Evolutionary conservation across 2,113 vertebrate species (phyloP), one percentile per base, ranked within the genome.

Genomic region (Sinocyclocheilus rhinocerous): DNA sequence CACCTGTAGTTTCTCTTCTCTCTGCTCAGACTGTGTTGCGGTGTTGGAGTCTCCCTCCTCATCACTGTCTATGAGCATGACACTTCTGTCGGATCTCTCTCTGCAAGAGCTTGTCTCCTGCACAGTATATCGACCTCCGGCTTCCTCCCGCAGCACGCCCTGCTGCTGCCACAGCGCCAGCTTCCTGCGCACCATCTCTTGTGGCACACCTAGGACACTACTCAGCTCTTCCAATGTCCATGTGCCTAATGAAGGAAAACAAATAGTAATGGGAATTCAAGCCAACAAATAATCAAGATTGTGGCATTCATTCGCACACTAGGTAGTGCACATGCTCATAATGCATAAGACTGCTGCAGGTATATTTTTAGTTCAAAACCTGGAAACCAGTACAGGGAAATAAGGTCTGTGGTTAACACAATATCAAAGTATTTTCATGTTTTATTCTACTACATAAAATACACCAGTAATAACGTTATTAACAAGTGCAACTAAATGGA

Each of bases 1-100:
- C 59, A 99, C 98, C 97, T 98, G 97, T 85, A 99, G 94, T 91
- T 99, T 98, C 90, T 99, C 98, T 93, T 99, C 98, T 83, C 97
- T 97, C 95, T 99, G 98, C 94, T 99, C 97, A 0, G 97, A 97
- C 91, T 99, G 98, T 0, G 97, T 99, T 11, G 98, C 96, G 92
- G 97, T 97, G 93, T 98, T 98, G 0, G 98, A 98, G 93, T 99
- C 98, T 0, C 97, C 95, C 87, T 99, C 98, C 75, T 99, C 98
- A 0, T 99, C 98, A 0, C 97, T 98, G 94, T 99, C 98, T 0
- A 99, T 94, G 76, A 99, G 95, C 91, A 99, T 96, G 12, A 97
- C 95, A 0, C 92, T 89, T 76, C 94, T 94, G 90, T 98, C 98
- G 39, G 94, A 91, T 20, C 96, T 95, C 92, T 98, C 97, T 81